A percentile compares a stretch with the other conserved stretches of the same genome.
Conservation (phyloP, 1,140 invertebrate genomes). For the Achroia grisella region DNA sequence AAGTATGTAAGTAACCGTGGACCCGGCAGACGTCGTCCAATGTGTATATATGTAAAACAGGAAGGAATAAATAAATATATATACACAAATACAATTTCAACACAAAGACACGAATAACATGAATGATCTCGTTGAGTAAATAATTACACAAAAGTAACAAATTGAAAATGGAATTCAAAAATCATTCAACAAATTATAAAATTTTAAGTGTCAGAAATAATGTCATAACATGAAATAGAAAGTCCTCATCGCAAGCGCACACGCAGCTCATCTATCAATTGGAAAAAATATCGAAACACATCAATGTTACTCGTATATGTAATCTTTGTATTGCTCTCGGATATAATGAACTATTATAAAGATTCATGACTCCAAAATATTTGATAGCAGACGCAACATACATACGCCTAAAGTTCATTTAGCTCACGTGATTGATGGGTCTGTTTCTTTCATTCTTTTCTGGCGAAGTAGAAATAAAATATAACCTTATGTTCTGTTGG, state of each 20-base stretch:
- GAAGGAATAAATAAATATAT: no score
- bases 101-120: no score
- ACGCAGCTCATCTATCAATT: slow-evolving; percentile 8
- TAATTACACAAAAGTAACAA: no score
- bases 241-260: slow-evolving; percentile 21
- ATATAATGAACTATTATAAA: slow-evolving; percentile 28
- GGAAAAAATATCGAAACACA: slow-evolving; percentile 1
- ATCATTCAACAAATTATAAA: no score
- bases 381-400: slow-evolving; percentile 10
- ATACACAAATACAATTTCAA: no score
- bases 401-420: not conserved
- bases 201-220: slow-evolving; percentile 4
- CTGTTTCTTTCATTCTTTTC: not conserved
- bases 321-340: slow-evolving; percentile 2
- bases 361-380: slow-evolving; percentile 18
- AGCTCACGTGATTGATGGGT: slow-evolving; percentile 11
- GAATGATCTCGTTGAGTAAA: no score
- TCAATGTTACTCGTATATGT: slow-evolving; percentile 3
- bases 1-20: no score
- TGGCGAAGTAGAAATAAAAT: no score
- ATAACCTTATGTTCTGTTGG: not conserved
- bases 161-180: no score
- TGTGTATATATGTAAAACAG: no score
- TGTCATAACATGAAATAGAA: slow-evolving; percentile 40
- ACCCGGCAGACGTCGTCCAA: no score